Evolutionary conservation across 2,797 vertebrate species (phyloP), one percentile per base, ranked within the genome.

Genomic region (Sebastes vulpes): DNA sequence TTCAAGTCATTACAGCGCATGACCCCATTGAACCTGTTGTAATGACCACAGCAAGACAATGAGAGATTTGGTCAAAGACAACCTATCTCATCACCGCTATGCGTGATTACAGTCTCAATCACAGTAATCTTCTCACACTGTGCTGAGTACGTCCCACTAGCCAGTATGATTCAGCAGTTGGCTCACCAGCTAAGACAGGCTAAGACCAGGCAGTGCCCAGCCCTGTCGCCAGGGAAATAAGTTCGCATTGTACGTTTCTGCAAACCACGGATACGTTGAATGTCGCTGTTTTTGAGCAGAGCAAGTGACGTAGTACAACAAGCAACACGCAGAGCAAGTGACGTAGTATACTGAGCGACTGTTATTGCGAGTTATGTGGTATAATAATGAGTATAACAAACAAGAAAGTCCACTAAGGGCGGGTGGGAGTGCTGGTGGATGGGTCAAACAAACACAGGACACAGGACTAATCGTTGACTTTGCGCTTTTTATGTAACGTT

Each of bases 211-310:
- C 46, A 48, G 46, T 48, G 18, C 46, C 46, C 18, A 0, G 8
- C 16, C 18, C 46, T n/a, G 42, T 46, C 14, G 16, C 0, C 16
- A 46, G 16, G 46, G 38, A 46, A 46, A 0, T 16, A 46, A 0
- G 0, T 42, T 16, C 0, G 38, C 38, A 0, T 46, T 18, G 38
- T 46, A 46, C 14, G 38, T 46, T 46, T 46, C 38, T 46, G 38
- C 38, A 46, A 46, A 46, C 38, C 38, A 46, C 6, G 14, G 38
- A 42, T 16, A 1, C 38, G 12, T 42, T 42, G 38, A 42, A 42
- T 16, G 0, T 0, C 1, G 5, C 0, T 0, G 12, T 42, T 42
- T 42, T 42, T 42, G 38, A 42, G 38, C 12, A 42, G 12, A 14
- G 38, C 1, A 42, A 42, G 1, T 38, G 2, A 14, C 11, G 0